Evolutionary conservation across 2,888 invertebrate genomes (phyloP).

Genomic region (Heliconius ethilla): DNA sequence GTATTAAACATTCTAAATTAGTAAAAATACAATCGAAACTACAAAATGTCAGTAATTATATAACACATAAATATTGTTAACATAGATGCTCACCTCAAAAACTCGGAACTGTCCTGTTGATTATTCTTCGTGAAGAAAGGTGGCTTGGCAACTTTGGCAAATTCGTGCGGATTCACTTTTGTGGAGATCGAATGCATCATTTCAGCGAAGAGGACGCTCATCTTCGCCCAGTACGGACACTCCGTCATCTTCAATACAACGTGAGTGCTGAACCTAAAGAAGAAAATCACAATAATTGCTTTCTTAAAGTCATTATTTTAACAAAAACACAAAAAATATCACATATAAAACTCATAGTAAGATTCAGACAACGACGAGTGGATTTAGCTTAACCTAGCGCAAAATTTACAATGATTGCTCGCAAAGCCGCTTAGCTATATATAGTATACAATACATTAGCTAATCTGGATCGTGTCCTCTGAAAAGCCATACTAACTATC

Average conservation of each 20-base stretch:
- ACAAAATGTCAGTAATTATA: too few species aligned
- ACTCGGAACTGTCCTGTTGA: constrained; percentile 95
- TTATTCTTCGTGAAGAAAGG: constrained; percentile 88
- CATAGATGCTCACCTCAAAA: constrained; percentile 83
- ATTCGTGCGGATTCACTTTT: constrained; percentile 87
- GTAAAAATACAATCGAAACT: too few species aligned
- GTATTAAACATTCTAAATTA: too few species aligned
- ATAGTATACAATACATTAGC: constrained; percentile 2
- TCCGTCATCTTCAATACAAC: constrained; percentile 80
- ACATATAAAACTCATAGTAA: not conserved
- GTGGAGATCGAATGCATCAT: constrained; percentile 85
- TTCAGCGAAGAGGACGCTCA: constrained; percentile 88
- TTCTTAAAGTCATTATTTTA: not conserved
- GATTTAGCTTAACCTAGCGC: not conserved
- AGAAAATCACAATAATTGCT: not conserved
- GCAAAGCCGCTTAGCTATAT: constrained; percentile 11
- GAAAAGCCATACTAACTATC: not conserved
- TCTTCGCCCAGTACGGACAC: constrained; percentile 82
- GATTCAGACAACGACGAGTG: not conserved
- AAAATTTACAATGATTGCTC: constrained; percentile 7
- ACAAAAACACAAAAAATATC: too few species aligned
- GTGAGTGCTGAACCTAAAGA: constrained; percentile 84
- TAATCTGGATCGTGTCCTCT: constrained; percentile 6
- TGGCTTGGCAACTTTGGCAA: constrained; percentile 87
- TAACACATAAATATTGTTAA: not conserved